These are phyloP conservation scores for Semaprochilodus insignis DNA, from an alignment of 2,797 vertebrate species.

Conservation along the genomic window DNA sequence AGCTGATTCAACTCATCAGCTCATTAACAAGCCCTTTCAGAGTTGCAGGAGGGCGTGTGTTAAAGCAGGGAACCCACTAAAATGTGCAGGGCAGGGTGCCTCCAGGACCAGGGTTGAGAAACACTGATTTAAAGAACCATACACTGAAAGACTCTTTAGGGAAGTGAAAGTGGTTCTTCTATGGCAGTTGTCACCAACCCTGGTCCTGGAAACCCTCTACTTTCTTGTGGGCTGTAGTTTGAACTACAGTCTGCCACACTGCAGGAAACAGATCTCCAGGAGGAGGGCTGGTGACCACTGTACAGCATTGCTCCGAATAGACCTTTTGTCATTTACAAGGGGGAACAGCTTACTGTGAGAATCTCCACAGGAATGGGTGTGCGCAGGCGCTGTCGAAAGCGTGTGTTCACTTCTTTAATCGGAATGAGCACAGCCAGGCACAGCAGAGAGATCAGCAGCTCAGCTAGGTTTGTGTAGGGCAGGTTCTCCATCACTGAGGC, in stretches of 20 bases:
- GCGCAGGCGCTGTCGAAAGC: conserved; percentile 83
- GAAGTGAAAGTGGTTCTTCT: neutral
- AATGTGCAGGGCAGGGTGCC: no score
- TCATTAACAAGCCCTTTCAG: no score
- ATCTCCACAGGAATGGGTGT: conserved; percentile 91
- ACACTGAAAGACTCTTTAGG: neutral
- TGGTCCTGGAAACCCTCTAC: neutral
- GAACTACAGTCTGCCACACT: no score
- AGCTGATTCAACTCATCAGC: no score
- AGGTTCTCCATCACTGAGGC: conserved; percentile 85
- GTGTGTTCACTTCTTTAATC: conserved; percentile 90
- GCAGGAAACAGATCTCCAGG: neutral
- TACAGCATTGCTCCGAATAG: neutral
- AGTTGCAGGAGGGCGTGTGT: no score
- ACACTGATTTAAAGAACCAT: no score
- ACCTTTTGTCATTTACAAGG: neutral
- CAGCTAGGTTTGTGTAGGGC: conserved; percentile 84
- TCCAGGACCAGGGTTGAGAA: no score
- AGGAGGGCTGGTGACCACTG: no score
- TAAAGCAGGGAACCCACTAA: no score
- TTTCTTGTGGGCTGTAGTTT: neutral
- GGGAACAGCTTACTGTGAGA: conserved; percentile 73
- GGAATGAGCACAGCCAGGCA: conserved; percentile 87
- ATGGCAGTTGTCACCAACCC: neutral
- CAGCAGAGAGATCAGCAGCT: conserved; percentile 86